phyloP scores from a whole-genome alignment of 2,888 invertebrate species.

The Busseola fusca region DNA sequence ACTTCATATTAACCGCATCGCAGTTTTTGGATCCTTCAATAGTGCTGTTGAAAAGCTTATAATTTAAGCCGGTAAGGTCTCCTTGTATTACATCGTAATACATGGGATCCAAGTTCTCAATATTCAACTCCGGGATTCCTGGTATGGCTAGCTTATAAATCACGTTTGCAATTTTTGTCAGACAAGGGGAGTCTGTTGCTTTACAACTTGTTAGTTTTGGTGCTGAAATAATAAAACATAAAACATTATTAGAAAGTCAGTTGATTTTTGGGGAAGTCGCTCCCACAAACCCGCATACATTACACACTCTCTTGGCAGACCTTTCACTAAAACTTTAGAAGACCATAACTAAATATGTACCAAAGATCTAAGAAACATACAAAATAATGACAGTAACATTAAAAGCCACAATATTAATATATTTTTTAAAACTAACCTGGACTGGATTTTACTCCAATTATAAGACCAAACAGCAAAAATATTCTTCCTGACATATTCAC shows the following conservation, averaged over 20 bases:
- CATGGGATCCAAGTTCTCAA: slow-evolving; percentile 50
- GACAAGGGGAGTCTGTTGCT: slow-evolving; percentile 34
- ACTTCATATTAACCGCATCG: slow-evolving; percentile 35
- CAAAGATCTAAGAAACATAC: background rate
- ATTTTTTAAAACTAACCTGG: slow-evolving; percentile 23
- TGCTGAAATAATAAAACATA: slow-evolving; percentile 28
- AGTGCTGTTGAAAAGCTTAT: slow-evolving; percentile 42
- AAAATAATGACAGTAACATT: background rate
- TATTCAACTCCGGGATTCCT: slow-evolving; percentile 33
- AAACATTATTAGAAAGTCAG: background rate
- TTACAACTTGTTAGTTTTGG: slow-evolving; percentile 20
- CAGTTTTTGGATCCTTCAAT: slow-evolving; percentile 43
- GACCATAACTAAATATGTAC: accelerated
- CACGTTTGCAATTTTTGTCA: slow-evolving; percentile 12
- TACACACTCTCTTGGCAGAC: background rate
- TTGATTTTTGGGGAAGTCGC: background rate
- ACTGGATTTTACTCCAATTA: slow-evolving; percentile 15
- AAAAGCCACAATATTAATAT: background rate
- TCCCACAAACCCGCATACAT: background rate
- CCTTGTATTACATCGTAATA: slow-evolving; percentile 29
- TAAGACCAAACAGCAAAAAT: slow-evolving; percentile 18
- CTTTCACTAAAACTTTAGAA: background rate
- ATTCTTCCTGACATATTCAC: slow-evolving; percentile 25
- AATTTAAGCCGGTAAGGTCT: slow-evolving; percentile 41
- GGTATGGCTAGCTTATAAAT: slow-evolving; percentile 28